Base-by-base conservation (phyloP, 1,140 invertebrate genomes). In the Drosophila burlai region DNA sequence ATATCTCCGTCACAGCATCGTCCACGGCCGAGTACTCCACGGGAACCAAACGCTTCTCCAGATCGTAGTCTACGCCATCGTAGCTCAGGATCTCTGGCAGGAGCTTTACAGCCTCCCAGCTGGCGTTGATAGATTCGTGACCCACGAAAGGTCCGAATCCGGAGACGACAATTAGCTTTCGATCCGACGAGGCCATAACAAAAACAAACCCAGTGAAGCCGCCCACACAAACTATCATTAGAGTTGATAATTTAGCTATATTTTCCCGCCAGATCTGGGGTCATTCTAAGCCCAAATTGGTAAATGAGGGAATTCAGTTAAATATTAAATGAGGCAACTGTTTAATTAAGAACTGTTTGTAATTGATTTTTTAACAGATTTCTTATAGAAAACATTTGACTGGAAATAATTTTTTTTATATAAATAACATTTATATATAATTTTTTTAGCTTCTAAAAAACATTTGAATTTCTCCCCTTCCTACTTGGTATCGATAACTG, bases 101-200 rank as follows among this genome's bases (percentile, higher is more conserved):
- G 46, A 95, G 82, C 29, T 85, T 66, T 1, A 91, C 96, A 45
- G 95, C 95, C 78, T 96, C 94, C 96, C 96, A 97, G 81, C 96
- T 97, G 3, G 96, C 95, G 91, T 97, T 97, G 11, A 96, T 87
- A 18, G 81, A 73, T 76, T 97, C 95, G 18, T 91, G 84, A 11
- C 93, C 93, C 13, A 69, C 9, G 93, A 97, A 97, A 54, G 96
- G 96, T 7, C 96, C 96, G 93, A 97, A 97, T 24, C 96, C 96
- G 68, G 95, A 95, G 69, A 96, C 93, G 34, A 96, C 45, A 60
- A 94, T 83, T n/a, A 92, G 67, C 59, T 92, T 90, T 69, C 80
- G 73, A 34, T 83, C 83, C 46, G 54, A 31, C 42, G 81, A 75
- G 46, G 81, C 64, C 78, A 89, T 71, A 66, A 58, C 80, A 50